Evolutionary conservation across 1,140 invertebrate species (phyloP).

Genomic region (Ceratina japonica): DNA sequence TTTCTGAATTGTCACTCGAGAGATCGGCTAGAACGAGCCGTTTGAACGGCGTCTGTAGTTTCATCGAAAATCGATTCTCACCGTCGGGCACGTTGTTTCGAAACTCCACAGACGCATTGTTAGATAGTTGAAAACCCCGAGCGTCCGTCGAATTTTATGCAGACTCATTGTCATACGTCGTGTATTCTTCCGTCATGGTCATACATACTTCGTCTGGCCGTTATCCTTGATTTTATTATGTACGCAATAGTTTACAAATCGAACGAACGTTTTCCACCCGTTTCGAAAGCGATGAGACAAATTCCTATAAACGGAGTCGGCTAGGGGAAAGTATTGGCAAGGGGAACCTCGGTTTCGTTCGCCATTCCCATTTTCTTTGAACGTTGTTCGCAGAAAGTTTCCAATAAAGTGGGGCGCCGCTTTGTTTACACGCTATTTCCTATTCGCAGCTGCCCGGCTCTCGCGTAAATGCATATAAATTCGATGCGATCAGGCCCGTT

Average conservation of each 20-base stretch:
- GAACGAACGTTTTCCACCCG: too few relatives aligned
- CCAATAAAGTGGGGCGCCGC: not conserved
- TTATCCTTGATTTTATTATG: not conserved
- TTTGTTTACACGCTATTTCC: conserved; percentile 5
- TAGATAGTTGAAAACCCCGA: not conserved
- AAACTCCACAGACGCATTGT: conserved; percentile 28
- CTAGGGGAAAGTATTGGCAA: too few relatives aligned
- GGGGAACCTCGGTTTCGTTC: too few relatives aligned
- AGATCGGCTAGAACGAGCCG: not conserved
- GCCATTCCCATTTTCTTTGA: too few relatives aligned
- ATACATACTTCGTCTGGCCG: not conserved
- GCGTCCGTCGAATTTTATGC: not conserved
- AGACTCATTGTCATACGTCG: too few relatives aligned
- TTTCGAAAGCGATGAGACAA: too few relatives aligned
- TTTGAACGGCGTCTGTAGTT: not conserved
- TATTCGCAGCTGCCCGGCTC: not conserved
- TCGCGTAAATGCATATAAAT: conserved; percentile 27
- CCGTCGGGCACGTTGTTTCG: conserved; percentile 7
- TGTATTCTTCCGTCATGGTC: not conserved
- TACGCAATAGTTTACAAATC: not conserved
- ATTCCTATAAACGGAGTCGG: too few relatives aligned
- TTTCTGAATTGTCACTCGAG: not conserved
- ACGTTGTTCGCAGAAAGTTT: too few relatives aligned
- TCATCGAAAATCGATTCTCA: conserved; percentile 29
- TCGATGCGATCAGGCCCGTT: conserved; percentile 23